Evolutionary conservation across 2,797 vertebrate species (phyloP).

Genomic region (Hafferia zeledoni): DNA sequence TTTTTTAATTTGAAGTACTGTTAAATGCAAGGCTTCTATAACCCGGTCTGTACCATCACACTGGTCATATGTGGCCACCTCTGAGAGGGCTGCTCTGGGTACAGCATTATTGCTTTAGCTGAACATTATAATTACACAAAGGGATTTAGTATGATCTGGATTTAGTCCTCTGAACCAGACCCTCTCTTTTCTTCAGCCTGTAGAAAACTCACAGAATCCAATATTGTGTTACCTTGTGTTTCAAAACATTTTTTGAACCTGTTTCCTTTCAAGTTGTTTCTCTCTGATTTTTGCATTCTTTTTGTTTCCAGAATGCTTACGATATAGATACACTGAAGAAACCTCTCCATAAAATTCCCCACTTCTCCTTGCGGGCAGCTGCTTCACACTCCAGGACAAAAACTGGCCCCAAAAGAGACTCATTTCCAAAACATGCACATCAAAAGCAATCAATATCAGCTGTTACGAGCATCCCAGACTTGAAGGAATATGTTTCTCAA

Average conservation of each 20-base stretch:
- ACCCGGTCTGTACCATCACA: rapidly evolving
- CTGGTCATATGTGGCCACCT: background rate
- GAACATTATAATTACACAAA: background rate
- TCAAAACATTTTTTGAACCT: background rate
- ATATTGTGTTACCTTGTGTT: background rate
- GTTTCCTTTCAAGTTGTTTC: background rate
- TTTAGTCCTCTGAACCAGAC: background rate
- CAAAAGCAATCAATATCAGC: slow-evolving; percentile 3
- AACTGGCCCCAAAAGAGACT: slow-evolving; percentile 81
- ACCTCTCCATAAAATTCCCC: slow-evolving; percentile 80
- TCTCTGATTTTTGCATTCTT: background rate
- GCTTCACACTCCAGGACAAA: slow-evolving; percentile 80
- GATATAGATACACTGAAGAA: slow-evolving; percentile 88
- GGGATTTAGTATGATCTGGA: background rate
- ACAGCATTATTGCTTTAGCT: background rate
- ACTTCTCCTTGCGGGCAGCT: slow-evolving; percentile 80
- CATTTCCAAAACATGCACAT: slow-evolving; percentile 31
- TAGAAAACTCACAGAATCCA: background rate
- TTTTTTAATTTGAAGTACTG: background rate
- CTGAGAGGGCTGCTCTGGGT: background rate
- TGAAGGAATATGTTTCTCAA: slow-evolving; percentile 83
- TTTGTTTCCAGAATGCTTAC: slow-evolving; percentile 81
- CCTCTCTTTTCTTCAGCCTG: background rate
- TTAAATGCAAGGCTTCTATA: background rate
- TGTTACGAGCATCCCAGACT: slow-evolving; percentile 74